Conservation (phyloP, 2,888 invertebrate genomes). For the Pheosia gnoma region DNA sequence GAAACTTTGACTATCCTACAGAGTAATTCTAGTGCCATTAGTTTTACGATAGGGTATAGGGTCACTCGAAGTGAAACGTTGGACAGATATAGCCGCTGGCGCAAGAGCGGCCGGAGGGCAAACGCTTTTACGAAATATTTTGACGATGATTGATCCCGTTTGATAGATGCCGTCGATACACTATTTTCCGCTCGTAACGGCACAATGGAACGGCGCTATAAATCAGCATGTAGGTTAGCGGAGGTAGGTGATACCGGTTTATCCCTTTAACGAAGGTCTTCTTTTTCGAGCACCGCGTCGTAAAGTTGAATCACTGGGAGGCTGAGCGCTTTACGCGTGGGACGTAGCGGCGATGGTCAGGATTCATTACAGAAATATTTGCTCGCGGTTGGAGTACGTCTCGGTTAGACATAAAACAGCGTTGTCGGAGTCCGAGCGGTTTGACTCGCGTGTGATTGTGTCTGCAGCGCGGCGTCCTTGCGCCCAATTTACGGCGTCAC, state of each 20-base stretch:
- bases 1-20: not conserved
- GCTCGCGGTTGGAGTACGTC: not conserved
- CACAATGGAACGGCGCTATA: not conserved
- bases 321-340: not conserved
- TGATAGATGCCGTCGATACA: not conserved
- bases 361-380: not conserved
- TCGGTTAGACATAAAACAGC: not conserved
- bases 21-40: not conserved
- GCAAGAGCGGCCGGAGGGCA: not conserved
- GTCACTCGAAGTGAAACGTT: not conserved
- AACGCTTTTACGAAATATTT: not conserved
- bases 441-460: not conserved
- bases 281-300: slow-evolving; percentile 8
- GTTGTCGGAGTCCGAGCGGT: not conserved
- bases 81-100: not conserved
- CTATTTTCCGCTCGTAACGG: slow-evolving; percentile 1
- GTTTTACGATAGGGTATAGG: not conserved
- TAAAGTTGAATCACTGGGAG: slow-evolving; percentile 14
- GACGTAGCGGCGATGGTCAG: not conserved
- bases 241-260: slow-evolving; percentile 5
- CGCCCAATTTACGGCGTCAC: not conserved
- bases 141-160: slow-evolving; percentile 1
- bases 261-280: slow-evolving; percentile 14
- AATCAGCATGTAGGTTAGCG: not conserved
- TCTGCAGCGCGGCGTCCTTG: not conserved